phyloP scores from a whole-genome alignment of 2,113 vertebrate genomes.

The Ceratotherium simum region DNA sequence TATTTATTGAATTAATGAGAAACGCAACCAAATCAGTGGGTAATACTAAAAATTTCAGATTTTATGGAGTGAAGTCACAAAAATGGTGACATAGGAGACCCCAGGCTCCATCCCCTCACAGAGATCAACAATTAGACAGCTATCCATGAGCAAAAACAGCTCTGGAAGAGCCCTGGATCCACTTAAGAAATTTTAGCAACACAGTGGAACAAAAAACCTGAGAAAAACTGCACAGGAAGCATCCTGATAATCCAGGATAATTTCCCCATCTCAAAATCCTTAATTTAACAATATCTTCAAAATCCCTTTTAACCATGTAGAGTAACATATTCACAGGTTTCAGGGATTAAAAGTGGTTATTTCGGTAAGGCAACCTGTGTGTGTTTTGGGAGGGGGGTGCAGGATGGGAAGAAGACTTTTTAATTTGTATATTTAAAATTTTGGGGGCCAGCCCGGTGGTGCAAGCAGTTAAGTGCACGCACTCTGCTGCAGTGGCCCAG shows the following conservation, averaged over 20 bases:
- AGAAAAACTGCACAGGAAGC: neutral
- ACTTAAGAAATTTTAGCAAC: neutral
- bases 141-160: no score
- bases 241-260: neutral
- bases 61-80: neutral
- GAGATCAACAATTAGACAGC: no score
- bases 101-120: neutral
- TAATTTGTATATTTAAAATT: neutral
- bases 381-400: no score
- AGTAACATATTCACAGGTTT: neutral
- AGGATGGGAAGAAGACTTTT: neutral
- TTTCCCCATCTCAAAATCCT: neutral
- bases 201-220: neutral
- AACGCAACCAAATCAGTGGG: neutral
- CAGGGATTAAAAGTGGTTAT: neutral
- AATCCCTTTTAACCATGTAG: neutral
- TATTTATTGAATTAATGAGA: neutral
- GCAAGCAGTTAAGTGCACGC: no score
- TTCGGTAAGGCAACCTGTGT: neutral
- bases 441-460: neutral
- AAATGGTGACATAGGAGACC: neutral
- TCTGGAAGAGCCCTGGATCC: neutral
- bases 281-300: neutral
- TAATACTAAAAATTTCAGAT: neutral
- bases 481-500: no score